These are phyloP conservation scores for Habrosyne pyritoides DNA, from an alignment of 2,888 invertebrate species.

Conservation along the genomic window DNA sequence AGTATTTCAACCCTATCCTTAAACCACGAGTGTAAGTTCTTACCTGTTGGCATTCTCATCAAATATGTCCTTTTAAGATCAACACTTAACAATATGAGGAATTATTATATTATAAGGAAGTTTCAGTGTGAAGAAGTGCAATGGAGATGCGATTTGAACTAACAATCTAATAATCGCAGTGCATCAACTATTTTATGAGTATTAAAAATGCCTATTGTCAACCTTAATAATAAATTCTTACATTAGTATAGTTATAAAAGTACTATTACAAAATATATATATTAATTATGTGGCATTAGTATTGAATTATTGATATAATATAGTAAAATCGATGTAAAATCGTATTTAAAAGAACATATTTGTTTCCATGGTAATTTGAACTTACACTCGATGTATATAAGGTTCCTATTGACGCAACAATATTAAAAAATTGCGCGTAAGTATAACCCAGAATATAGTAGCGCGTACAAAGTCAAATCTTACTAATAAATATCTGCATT, in stretches of 20 bases:
- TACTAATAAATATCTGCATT: constrained; percentile 37
- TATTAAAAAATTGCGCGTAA: constrained; percentile 36
- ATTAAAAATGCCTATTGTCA: background rate
- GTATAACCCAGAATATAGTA: constrained; percentile 47
- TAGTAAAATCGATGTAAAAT: background rate
- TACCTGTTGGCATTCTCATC: background rate
- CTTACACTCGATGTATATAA: background rate
- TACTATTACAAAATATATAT: background rate
- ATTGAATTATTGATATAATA: background rate
- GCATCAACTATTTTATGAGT: background rate
- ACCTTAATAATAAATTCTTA: background rate
- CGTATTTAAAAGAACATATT: constrained; percentile 12
- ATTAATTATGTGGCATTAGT: background rate
- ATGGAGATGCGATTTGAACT: background rate
- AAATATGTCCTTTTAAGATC: background rate
- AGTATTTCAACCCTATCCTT: too few species aligned
- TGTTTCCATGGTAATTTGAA: background rate
- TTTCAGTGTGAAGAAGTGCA: background rate
- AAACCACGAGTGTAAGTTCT: constrained; percentile 13
- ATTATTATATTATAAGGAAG: too few species aligned
- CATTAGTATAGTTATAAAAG: background rate
- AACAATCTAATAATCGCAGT: background rate
- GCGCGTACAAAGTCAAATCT: constrained; percentile 48
- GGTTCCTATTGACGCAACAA: background rate
- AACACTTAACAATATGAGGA: background rate